Conservation (phyloP, 2,888 invertebrate species). For the Elgonia sp. region DNA sequence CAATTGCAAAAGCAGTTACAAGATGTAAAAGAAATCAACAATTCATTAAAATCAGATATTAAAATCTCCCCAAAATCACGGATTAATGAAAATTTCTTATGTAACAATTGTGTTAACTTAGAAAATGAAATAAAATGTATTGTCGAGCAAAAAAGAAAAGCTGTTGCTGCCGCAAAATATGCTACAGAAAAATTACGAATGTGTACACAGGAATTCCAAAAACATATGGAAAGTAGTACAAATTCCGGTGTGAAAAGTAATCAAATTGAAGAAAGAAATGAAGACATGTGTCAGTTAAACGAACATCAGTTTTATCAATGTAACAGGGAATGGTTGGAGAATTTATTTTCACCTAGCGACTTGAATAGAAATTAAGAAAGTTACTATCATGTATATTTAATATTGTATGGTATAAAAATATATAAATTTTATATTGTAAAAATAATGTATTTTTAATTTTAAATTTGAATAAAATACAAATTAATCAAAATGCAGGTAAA, state of each 20-base stretch:
- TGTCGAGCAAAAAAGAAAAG: constrained; percentile 78
- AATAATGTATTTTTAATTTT: neutral
- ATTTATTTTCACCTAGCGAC: too few relatives aligned
- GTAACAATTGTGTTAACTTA: constrained; percentile 76
- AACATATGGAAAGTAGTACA: constrained; percentile 72
- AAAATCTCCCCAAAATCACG: constrained; percentile 72
- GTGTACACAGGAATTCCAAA: constrained; percentile 75
- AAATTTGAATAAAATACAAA: too few relatives aligned
- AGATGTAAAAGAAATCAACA: constrained; percentile 77
- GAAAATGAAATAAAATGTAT: constrained; percentile 73
- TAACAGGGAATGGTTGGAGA: too few relatives aligned
- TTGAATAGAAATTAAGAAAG: too few relatives aligned
- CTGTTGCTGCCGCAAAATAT: constrained; percentile 79
- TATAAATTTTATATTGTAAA: too few relatives aligned
- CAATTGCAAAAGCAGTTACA: constrained; percentile 79
- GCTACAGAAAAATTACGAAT: constrained; percentile 78
- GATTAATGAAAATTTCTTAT: constrained; percentile 58
- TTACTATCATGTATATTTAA: too few relatives aligned
- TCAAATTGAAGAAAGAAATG: neutral
- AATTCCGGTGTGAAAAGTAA: neutral
- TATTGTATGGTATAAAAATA: too few relatives aligned
- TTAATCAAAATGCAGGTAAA: too few relatives aligned
- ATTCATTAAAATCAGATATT: constrained; percentile 76
- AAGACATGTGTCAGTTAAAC: neutral
- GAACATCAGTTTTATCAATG: too few relatives aligned